Base-by-base conservation (phyloP, 2,113 vertebrate species). In the Saimiri boliviensis region DNA sequence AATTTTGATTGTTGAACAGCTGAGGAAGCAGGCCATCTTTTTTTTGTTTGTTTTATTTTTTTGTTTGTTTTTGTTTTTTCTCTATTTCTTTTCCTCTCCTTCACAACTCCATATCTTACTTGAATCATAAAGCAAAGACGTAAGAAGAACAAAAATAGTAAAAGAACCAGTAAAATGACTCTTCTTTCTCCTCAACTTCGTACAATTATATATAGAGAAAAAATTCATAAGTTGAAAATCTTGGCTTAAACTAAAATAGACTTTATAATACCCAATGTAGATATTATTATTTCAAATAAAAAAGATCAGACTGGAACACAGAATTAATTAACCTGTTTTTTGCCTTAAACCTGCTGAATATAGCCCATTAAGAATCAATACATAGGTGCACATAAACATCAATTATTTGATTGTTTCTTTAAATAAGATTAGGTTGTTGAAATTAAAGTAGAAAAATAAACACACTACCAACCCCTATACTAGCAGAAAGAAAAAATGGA, bases 361-460 rank as follows among this genome's bases (percentile, higher is more conserved):
- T 1, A 60, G 1, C 16, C 6, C 35, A 49, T 89, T 70, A 91
- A 40, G 52, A 85, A 73, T 54, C 1, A 35, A 71, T 12, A 37
- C 32, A 35, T 66, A 88, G 14, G 32, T 87, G 2, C 21, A 85
- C 10, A 12, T 40, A 88, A 58, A 81, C 47, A 77, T 68, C 94
- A 91, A 96, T 96, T 98, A 97, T 98, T 98, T 97, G 97, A 97
- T 96, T 97, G 13, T 42, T 86, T 98, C 89, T 98, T 98, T 97
- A 98, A 98, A 98, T 96, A 96, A 98, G 96, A 98, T 98, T 98
- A 98, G 35, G 27, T 91, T 97, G 95, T 98, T 97, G 97, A 97
- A 96, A 98, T 96, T 98, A 92, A 1, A 96, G 85, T 63, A 96
- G 73, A 95, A 97, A 77, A 97, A 97, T 94, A 98, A 98, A 98